phyloP scores from a whole-genome alignment of 2,113 vertebrate species.

The Vulpes lagopus region DNA sequence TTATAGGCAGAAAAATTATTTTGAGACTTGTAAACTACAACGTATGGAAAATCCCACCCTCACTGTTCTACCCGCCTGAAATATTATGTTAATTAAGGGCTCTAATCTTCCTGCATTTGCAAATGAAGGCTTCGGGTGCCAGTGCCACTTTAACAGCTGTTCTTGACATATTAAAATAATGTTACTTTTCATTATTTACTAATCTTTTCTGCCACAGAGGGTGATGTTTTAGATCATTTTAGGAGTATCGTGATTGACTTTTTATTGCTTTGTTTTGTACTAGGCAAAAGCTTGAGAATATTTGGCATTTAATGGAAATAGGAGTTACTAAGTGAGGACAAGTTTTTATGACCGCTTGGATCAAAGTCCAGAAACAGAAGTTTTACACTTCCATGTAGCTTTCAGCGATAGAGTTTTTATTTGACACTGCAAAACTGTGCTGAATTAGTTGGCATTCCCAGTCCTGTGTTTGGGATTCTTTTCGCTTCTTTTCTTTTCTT shows the following conservation, averaged over 20 bases:
- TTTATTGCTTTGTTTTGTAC: constrained; percentile 68
- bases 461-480: background rate
- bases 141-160: background rate
- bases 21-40: background rate
- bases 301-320: constrained; percentile 27
- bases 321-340: constrained; percentile 13
- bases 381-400: background rate
- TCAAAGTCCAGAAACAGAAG: constrained; percentile 80
- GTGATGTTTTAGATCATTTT: background rate
- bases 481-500: background rate
- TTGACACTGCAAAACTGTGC: background rate
- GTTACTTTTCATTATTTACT: constrained; percentile 44
- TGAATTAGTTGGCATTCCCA: background rate
- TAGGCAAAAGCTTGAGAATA: constrained; percentile 47
- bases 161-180: constrained; percentile 6
- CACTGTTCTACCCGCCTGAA: background rate
- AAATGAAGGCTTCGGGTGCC: background rate
- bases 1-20: background rate
- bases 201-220: background rate
- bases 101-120: background rate
- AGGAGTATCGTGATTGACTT: background rate
- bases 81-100: background rate
- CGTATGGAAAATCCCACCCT: background rate
- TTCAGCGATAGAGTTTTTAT: background rate
- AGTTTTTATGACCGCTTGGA: constrained; percentile 66